Conservation (phyloP, 2,888 invertebrate genomes). For the Stratiomys singularior region DNA sequence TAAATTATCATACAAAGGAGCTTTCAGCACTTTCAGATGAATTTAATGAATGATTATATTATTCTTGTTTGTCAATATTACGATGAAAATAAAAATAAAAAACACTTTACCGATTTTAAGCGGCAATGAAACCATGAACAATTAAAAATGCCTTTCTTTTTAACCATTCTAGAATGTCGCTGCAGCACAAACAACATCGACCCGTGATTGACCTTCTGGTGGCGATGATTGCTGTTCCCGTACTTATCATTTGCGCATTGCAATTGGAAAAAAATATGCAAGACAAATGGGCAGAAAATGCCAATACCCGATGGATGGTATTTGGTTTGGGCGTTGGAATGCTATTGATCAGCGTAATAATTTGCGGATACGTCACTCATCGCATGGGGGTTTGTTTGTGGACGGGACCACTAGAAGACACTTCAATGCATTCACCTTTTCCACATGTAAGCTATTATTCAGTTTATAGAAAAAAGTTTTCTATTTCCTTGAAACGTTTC, state of each 20-base stretch:
- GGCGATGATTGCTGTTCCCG: constrained; percentile 65
- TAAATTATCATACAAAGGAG: too few relatives aligned
- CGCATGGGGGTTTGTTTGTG: constrained; percentile 66
- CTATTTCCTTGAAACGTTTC: neutral
- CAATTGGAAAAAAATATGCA: constrained; percentile 65
- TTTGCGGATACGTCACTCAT: constrained; percentile 66
- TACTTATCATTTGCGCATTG: constrained; percentile 64
- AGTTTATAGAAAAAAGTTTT: constrained; percentile 30
- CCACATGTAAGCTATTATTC: constrained; percentile 41
- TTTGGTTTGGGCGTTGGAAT: constrained; percentile 65
- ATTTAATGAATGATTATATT: too few relatives aligned
- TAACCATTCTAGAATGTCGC: constrained; percentile 59
- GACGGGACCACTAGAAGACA: constrained; percentile 64
- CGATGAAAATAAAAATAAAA: too few relatives aligned
- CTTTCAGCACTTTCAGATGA: too few relatives aligned
- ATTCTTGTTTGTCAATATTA: too few relatives aligned
- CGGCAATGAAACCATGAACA: too few relatives aligned
- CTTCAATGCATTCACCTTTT: constrained; percentile 41
- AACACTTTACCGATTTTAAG: too few relatives aligned
- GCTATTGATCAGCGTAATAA: constrained; percentile 63
- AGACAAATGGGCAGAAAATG: constrained; percentile 61
- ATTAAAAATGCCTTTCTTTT: constrained; percentile 20
- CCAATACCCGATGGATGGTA: constrained; percentile 64
- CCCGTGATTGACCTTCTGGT: constrained; percentile 65
- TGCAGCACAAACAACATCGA: constrained; percentile 60